phyloP scores from a whole-genome alignment of 2,113 vertebrate species.

The Pholis gunnellus region DNA sequence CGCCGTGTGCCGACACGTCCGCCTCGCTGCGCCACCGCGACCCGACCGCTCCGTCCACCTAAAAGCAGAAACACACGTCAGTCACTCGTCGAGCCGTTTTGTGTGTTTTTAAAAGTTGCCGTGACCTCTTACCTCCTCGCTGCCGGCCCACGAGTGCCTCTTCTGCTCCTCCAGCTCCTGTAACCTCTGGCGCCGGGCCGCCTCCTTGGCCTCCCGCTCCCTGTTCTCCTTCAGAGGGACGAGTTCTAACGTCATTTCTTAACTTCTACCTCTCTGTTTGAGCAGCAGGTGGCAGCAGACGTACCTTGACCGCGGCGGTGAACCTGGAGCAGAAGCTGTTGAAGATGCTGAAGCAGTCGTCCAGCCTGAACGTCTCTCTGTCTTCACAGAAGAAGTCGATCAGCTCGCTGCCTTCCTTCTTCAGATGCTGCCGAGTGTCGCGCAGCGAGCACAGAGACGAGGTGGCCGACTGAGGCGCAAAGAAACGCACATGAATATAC shows the following conservation, averaged over 20 bases:
- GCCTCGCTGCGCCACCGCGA: conserved; percentile 89
- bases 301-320: conserved; percentile 32
- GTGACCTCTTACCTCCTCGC: conserved; percentile 75
- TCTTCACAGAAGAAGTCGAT: conserved; percentile 77
- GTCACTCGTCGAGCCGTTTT: not conserved
- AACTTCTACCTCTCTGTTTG: not conserved
- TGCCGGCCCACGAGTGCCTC: conserved; percentile 86
- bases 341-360: conserved; percentile 71
- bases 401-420: conserved; percentile 51
- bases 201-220: conserved; percentile 87
- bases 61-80: not conserved
- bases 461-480: conserved; percentile 35
- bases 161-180: conserved; percentile 88
- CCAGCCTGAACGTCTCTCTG: conserved; percentile 62
- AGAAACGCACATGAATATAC: not conserved
- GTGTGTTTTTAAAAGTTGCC: not conserved
- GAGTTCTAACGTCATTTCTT: not conserved
- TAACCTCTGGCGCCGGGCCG: conserved; percentile 77
- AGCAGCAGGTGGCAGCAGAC: conserved; percentile 3
- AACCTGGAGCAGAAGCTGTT: conserved; percentile 68
- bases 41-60: conserved; percentile 77
- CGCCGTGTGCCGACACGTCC: conserved; percentile 80
- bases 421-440: conserved; percentile 53
- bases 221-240: conserved; percentile 86
- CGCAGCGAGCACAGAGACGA: conserved; percentile 47